phyloP scores from a whole-genome alignment of 2,797 vertebrate species.

The Hapalemur alaotrensis region DNA sequence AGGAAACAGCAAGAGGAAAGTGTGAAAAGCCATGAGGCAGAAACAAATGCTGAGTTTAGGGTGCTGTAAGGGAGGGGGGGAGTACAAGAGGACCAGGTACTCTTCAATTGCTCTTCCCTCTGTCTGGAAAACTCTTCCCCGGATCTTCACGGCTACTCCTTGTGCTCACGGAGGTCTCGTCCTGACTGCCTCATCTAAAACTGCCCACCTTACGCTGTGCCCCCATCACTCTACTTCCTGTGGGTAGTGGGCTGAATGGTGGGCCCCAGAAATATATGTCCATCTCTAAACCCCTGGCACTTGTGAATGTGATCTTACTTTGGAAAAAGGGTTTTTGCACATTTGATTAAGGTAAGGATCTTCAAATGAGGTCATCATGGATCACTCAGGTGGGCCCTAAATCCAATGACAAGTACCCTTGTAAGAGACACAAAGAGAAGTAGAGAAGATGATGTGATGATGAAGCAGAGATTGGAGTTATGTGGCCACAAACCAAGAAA shows the following conservation, averaged over 20 bases:
- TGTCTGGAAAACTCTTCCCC: neutral
- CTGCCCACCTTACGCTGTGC: fast-evolving
- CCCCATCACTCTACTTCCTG: neutral
- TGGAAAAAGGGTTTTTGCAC: neutral
- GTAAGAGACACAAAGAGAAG: neutral
- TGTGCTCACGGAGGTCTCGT: neutral
- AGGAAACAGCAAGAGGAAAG: neutral
- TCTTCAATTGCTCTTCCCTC: neutral
- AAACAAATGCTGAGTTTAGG: neutral
- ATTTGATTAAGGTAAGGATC: neutral
- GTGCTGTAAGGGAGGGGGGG: neutral
- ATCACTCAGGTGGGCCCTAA: neutral
- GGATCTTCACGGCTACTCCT: neutral
- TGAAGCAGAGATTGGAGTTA: neutral
- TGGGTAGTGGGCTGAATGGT: neutral
- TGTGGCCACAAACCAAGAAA: neutral
- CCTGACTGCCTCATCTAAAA: neutral
- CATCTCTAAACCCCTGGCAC: neutral
- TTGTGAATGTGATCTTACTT: neutral
- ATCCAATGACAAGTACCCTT: neutral
- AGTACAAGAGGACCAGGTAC: too few relatives aligned
- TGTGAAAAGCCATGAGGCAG: neutral
- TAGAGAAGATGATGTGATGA: neutral
- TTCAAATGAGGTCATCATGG: neutral
- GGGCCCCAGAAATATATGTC: neutral